Evolutionary conservation across 2,888 invertebrate genomes (phyloP).

Genomic region (Leucophenga montana): DNA sequence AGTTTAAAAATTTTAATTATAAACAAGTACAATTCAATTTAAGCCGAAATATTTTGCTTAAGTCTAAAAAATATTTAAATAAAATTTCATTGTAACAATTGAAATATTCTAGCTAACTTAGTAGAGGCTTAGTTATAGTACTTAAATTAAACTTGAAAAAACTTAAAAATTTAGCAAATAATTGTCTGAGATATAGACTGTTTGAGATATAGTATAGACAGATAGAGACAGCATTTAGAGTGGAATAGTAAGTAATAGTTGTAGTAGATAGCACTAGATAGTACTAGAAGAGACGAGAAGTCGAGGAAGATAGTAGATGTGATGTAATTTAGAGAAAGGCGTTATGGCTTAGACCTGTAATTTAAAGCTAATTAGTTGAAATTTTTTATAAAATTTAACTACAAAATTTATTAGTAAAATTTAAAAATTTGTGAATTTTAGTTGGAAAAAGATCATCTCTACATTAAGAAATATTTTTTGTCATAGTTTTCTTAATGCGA

Average conservation of each 20-base stretch:
- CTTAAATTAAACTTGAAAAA: slow-evolving; percentile 40
- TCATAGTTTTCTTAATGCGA: too few species aligned
- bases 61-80: slow-evolving; percentile 1
- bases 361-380: slow-evolving; percentile 55
- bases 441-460: too few species aligned
- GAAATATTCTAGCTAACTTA: slow-evolving; percentile 61
- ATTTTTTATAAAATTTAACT: background rate
- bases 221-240: slow-evolving; percentile 36
- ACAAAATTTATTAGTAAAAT: background rate
- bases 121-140: slow-evolving; percentile 38
- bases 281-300: slow-evolving; percentile 44
- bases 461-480: too few species aligned
- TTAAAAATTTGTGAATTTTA: background rate
- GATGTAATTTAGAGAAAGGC: slow-evolving; percentile 48
- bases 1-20: slow-evolving; percentile 40
- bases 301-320: slow-evolving; percentile 41
- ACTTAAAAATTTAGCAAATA: background rate
- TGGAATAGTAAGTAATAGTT: slow-evolving; percentile 49
- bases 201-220: slow-evolving; percentile 4
- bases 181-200: slow-evolving; percentile 9
- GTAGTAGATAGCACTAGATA: background rate
- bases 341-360: slow-evolving; percentile 62
- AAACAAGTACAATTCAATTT: slow-evolving; percentile 25
- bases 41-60: background rate
- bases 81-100: slow-evolving; percentile 52